Base-by-base conservation (phyloP, 2,113 vertebrate species). In the Promerops cafer region DNA sequence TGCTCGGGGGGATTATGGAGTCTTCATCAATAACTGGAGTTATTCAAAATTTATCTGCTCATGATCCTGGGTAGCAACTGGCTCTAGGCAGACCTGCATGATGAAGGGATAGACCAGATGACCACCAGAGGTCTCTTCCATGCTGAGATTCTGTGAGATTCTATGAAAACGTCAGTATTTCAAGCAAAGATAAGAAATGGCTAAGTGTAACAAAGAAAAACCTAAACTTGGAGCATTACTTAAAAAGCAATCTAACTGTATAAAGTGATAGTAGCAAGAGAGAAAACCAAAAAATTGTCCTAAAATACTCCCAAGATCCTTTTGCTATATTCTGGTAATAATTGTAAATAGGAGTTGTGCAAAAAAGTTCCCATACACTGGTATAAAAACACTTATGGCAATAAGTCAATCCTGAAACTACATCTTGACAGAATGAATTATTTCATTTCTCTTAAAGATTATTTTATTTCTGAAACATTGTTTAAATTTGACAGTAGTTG, bases 201-300 rank as follows among this genome's bases (percentile, higher is more conserved):
- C 5, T 35, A 71, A 39, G 5, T n/a, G 24, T 69, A n/a, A 40
- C 22, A 66, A 71, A 60, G 7, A 50, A 66, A 54, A 31, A 20
- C 1, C 9, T 39, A 33, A 92, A 56, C 4, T 33, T 82, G 13
- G 10, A 61, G 3, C 7, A 50, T 33, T 30, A 61, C 33, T 11
- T 64, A 14, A 59, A 68, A 69, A 65, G 26, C 1, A 68, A 16
- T 27, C 4, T 37, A 53, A 30, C 2, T 33, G 2, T 44, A 31
- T 10, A 26, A 63, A 66, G 6, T 37, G 9, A 52, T 16, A 54
- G n/a, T 11, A 61, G 2, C 30, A 75, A 45, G 13, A 37, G 2
- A 40, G 42, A 53, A 86, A 44, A 11, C 0, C 0, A 60, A 52
- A 70, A 64, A 18, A 35, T 0, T 4, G 4, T 39, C 7, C 13